Evolutionary conservation across 2,797 vertebrate species (phyloP), one percentile per base, ranked within the genome.

Genomic region (Coluber constrictor): DNA sequence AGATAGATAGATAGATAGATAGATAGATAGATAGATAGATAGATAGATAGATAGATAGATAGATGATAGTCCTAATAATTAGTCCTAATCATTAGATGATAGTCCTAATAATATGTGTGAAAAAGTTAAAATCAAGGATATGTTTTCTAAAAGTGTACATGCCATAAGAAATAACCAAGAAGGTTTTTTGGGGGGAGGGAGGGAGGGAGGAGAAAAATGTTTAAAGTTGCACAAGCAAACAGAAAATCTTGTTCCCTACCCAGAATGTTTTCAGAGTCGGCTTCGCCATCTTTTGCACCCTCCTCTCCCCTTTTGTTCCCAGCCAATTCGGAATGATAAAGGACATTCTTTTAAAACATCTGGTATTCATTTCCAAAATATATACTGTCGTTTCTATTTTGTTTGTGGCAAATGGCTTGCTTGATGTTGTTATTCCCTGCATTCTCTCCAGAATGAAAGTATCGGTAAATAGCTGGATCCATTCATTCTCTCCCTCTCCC

Each of bases 291-390:
- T 95, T 96, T 96, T 94, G 60, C 93, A 86, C 94, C 95, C 93
- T 92, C 94, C 54, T 94, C 79, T n/a, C 83, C 79, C 20, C 87
- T 90, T 90, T 90, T 74, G 91, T 90, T 94, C 90, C 87, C 88
- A 93, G 87, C 61, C 93, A 89, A 91, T 94, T 91, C 55, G 59
- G 91, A 95, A 93, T 37, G 70, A 55, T 88, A 88, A 88, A 90
- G 66, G 87, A 93, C 91, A 93, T 79, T 55, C 92, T 93, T 96
- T 89, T 79, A 92, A 91, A 96, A 95, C 94, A 94, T 96, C 94
- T 96, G 96, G 96, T 96, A 93, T 94, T 96, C 0, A 16, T 97
- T 97, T 94, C 96, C 97, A 96, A 95, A 96, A 94, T 16, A 94
- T 18, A 94, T 63, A 95, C 47, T 86, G 55, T 92, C 87, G 25